Evolutionary conservation across 1,140 invertebrate genomes (phyloP).

Genomic region (Brachystomella parvula): DNA sequence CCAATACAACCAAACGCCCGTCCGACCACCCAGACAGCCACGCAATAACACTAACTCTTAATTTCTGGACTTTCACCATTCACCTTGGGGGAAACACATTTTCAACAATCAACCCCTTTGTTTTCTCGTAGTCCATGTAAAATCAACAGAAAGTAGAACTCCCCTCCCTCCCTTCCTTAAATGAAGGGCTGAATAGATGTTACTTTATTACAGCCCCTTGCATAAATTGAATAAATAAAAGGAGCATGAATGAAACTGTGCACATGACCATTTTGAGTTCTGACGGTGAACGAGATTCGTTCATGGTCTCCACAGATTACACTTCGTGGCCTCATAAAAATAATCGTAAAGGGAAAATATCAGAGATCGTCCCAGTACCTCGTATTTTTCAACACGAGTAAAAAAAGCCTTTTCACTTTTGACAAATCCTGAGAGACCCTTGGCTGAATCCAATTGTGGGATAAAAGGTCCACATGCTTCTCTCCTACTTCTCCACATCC

Average conservation of each 20-base stretch:
- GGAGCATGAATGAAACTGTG: neutral
- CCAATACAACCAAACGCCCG: neutral
- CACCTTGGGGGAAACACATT: neutral
- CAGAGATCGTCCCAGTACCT: neutral
- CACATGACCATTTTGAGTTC: neutral
- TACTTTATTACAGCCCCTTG: neutral
- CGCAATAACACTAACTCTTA: neutral
- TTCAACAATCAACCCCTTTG: neutral
- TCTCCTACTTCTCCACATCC: neutral
- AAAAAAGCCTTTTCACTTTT: too few relatives aligned
- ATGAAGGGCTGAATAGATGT: neutral
- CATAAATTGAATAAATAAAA: neutral
- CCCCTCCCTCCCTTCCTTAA: neutral
- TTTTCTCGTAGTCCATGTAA: neutral
- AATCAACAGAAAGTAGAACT: neutral
- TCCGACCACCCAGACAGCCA: neutral
- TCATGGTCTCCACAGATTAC: neutral
- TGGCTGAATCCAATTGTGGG: neutral
- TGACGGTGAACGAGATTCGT: neutral
- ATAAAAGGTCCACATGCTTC: neutral
- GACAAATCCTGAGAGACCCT: neutral
- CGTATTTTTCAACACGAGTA: too few relatives aligned
- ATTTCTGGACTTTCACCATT: neutral
- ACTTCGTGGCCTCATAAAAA: neutral
- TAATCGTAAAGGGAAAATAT: neutral